Base-by-base conservation (phyloP, 2,888 invertebrate genomes). In the Drosophila multiciliata region DNA sequence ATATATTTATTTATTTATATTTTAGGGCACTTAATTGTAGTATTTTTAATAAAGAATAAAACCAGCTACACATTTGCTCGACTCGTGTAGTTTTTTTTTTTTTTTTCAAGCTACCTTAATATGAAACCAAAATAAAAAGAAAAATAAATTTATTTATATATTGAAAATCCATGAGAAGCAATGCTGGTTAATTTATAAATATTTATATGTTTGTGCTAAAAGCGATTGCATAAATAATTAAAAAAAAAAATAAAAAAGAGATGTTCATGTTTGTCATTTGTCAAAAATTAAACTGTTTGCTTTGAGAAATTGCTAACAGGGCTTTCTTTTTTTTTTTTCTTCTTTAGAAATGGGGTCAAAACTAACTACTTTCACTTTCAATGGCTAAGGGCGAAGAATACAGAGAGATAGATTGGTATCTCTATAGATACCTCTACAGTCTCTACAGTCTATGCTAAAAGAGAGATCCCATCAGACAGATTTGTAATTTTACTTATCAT, bases 11-110 rank as follows among this genome's bases (percentile, higher is more conserved):
- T 11, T 73, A 61, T 36, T 48, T 59, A 53, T 57, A 64, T 66
- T 49, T 64, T 17, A 52, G 55, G 50, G 40, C 66, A 69, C 65
- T 67, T 68, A 68, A n/a, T 40, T 33, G 8, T 40, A 54, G 26
- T 15, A 23, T 26, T 55, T 52, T 38, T 63, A 62, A 67, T 49
- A 50, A 66, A 55, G 45, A 33, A 66, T 55, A 8, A 15, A 26
- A 66, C 81, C 78, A 69, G 75, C 82, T 82, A 79, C 75, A 67
- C 76, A 55, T 49, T 70, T 68, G 63, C 75, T 72, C 55, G 63
- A 52, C 54, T 26, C 50, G 72, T 72, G 75, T 75, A 74, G 78
- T 78, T 35, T 20, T 33, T n/a, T 35, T 33, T 33, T 40, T 23
- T 38, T 48, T 26, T 20, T 17, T 54, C 33, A 60, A 75, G 50